phyloP scores from a whole-genome alignment of 2,797 vertebrate species.

The Cyprinella venusta region DNA sequence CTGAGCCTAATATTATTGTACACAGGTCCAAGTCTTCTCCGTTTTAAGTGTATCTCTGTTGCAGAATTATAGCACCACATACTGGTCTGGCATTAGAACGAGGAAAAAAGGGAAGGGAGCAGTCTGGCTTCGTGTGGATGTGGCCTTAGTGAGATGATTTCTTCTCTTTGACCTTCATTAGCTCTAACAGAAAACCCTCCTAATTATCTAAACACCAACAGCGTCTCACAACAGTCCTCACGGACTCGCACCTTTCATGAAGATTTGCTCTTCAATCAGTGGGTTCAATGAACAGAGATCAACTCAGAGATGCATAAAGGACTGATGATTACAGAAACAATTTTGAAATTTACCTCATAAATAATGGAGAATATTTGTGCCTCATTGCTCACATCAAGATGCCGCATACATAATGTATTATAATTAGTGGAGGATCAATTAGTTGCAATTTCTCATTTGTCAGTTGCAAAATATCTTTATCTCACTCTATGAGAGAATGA shows the following conservation, averaged over 20 bases:
- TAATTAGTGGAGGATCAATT: slow-evolving; percentile 40
- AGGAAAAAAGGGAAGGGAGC: no score
- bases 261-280: slow-evolving; percentile 55
- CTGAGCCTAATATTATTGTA: no score
- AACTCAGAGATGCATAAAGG: slow-evolving; percentile 17
- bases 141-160: neutral
- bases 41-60: no score
- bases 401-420: slow-evolving; percentile 27
- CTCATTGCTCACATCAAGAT: slow-evolving; percentile 3
- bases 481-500: slow-evolving; percentile 22
- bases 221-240: neutral
- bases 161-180: slow-evolving; percentile 11
- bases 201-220: neutral
- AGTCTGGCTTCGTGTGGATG: no score
- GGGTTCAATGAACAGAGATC: slow-evolving; percentile 27
- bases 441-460: slow-evolving; percentile 49
- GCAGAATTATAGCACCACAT: no score
- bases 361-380: slow-evolving; percentile 40
- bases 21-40: no score
- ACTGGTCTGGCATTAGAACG: no score
- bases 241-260: slow-evolving; percentile 28
- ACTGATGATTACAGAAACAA: slow-evolving; percentile 21
- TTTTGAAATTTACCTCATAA: slow-evolving; percentile 18
- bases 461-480: slow-evolving; percentile 27
- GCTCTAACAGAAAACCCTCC: slow-evolving; percentile 50